A percentile compares a stretch with the other conserved stretches of the same genome.
Evolutionary conservation across 2,888 invertebrate species (phyloP).

Genomic region (Cheilosia urbana): DNA sequence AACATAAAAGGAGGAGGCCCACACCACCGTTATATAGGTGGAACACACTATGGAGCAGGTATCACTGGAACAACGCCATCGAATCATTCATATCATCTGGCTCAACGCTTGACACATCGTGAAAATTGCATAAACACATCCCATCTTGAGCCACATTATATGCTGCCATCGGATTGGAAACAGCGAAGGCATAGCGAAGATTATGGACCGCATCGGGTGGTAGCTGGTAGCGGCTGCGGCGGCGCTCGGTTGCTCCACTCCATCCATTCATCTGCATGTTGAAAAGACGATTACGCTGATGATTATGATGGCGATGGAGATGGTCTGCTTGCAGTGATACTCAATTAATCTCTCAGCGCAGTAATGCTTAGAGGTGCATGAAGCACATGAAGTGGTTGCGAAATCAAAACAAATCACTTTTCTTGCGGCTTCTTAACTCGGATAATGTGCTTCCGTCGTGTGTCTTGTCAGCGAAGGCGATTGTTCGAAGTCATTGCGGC

Average conservation of each 20-base stretch:
- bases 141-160: constrained; percentile 24
- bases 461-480: constrained; percentile 43
- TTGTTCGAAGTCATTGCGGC: constrained; percentile 42
- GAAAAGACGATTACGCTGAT: constrained; percentile 71
- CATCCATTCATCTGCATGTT: constrained; percentile 70
- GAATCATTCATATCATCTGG: constrained; percentile 68
- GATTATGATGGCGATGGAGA: constrained; percentile 58
- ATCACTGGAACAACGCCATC: constrained; percentile 64
- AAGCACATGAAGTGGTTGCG: constrained; percentile 66
- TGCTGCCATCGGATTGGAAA: not conserved
- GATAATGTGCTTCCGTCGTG: constrained; percentile 65
- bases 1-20: constrained; percentile 56
- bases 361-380: constrained; percentile 52
- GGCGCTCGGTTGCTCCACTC: constrained; percentile 43
- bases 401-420: constrained; percentile 72
- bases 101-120: constrained; percentile 74
- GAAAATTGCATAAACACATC: constrained; percentile 71
- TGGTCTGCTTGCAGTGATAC: constrained; percentile 69
- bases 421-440: constrained; percentile 69
- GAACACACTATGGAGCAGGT: constrained; percentile 31
- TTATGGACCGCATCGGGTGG: constrained; percentile 39
- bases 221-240: not conserved
- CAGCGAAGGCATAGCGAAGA: constrained; percentile 17
- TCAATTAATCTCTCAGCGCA: constrained; percentile 64
- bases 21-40: constrained; percentile 71